These are phyloP conservation scores for Heliconius aoede DNA, from an alignment of 2,888 invertebrate genomes.

Conservation along the genomic window DNA sequence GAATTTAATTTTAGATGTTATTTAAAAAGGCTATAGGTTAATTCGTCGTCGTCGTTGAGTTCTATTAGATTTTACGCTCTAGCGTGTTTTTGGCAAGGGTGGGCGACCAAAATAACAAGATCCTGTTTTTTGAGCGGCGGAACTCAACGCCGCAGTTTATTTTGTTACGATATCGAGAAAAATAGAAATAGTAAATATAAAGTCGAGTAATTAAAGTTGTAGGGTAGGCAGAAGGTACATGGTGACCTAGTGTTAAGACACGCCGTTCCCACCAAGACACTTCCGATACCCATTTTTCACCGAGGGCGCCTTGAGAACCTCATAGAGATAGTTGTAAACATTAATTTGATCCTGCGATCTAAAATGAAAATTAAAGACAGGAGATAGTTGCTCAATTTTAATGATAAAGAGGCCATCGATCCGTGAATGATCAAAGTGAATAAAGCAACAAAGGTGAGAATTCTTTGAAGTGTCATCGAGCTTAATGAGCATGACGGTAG, in stretches of 20 bases:
- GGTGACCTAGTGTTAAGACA: background rate
- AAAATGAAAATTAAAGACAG: slow-evolving; percentile 53
- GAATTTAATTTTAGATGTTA: background rate
- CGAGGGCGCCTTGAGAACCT: too few relatives aligned
- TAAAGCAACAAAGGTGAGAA: slow-evolving; percentile 67
- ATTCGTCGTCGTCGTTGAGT: too few relatives aligned
- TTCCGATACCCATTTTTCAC: too few relatives aligned
- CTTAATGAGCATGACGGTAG: slow-evolving; percentile 58
- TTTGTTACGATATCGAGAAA: too few relatives aligned
- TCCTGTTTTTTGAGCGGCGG: too few relatives aligned
- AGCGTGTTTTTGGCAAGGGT: too few relatives aligned
- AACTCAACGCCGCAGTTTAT: too few relatives aligned
- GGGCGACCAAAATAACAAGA: too few relatives aligned
- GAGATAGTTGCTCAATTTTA: slow-evolving; percentile 63
- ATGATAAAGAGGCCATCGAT: slow-evolving; percentile 70
- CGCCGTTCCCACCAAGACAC: too few relatives aligned
- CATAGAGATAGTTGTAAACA: background rate
- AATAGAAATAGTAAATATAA: too few relatives aligned
- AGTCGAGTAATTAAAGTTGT: too few relatives aligned
- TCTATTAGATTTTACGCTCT: too few relatives aligned
- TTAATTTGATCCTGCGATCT: slow-evolving; percentile 14
- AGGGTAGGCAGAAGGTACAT: background rate
- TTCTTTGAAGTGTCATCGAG: slow-evolving; percentile 66
- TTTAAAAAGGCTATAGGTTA: background rate
- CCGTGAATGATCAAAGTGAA: slow-evolving; percentile 67